Base-by-base conservation (phyloP, 2,797 vertebrate genomes). In the Miichthys miiuy region DNA sequence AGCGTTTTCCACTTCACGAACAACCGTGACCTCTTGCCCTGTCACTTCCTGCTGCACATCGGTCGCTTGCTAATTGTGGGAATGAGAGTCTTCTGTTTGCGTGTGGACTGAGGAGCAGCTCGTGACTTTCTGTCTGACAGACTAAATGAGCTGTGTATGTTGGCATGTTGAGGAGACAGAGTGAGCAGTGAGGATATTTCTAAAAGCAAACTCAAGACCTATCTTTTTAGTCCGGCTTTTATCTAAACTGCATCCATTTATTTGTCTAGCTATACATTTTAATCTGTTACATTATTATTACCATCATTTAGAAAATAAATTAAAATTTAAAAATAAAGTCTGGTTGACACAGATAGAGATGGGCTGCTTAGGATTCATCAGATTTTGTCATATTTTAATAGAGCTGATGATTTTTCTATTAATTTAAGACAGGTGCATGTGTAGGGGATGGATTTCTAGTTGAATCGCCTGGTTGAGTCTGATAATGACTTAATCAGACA, bases 401-500 rank as follows among this genome's bases (percentile, higher is more conserved):
- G 17, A 70, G 34, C 47, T 38, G 46, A 50, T 68, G 18, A 58
- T 66, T 56, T 42, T 34, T 63, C 18, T 3, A 21, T 21, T 18
- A 55, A 27, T 57, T 38, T 30, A 42, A 38, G 21, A 57, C 14
- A 21, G 52, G 38, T 51, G 56, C 46, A 60, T 30, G 58, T 68
- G 42, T 23, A 72, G 34, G 80, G 47, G 34, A 34, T 69, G 64
- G 68, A 60, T 80, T 86, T 87, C 58, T 71, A 56, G 42, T 75
- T 77, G 83, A 64, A 88, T 77, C 3, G 66, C 75, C 70, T 79
- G 54, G 58, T 47, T 58, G 69, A 73, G 55, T 81, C 38, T 78
- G 74, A 85, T 83, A 79, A 89, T 89, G 65, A 86, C 64, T 82
- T 72, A 79, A 84, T 60, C 44, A 67, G 30, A 68, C 61, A 48